These are phyloP conservation scores for Drosophila siamana DNA, from an alignment of 2,888 invertebrate species.

Conservation along the genomic window DNA sequence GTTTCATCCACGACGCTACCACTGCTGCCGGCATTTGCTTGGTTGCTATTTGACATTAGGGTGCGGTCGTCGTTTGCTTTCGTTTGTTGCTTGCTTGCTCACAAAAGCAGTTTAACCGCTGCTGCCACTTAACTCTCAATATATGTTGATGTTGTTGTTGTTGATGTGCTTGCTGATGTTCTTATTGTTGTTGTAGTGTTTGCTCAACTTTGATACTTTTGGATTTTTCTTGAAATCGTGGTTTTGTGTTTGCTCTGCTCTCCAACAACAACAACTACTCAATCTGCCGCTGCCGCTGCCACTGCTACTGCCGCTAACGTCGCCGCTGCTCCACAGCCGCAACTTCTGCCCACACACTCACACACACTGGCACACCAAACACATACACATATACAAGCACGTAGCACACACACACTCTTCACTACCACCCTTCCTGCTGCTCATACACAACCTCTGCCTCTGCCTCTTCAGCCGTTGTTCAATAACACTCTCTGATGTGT, in stretches of 20 bases:
- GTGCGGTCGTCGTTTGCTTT: conserved; percentile 69
- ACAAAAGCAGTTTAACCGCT: conserved; percentile 66
- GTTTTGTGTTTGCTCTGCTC: conserved; percentile 46
- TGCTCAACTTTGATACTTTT: conserved; percentile 39
- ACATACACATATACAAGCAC: conserved; percentile 45
- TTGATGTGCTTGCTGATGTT: conserved; percentile 30
- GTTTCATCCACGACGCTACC: conserved; percentile 77
- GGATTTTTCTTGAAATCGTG: conserved; percentile 40
- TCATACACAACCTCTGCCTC: conserved; percentile 49
- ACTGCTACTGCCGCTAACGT: conserved; percentile 35
- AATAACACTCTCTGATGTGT: conserved; percentile 62
- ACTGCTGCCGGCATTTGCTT: conserved; percentile 81
- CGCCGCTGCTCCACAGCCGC: conserved; percentile 57
- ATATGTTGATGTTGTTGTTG: conserved; percentile 17
- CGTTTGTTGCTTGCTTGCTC: conserved; percentile 28
- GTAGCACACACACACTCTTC: conserved; percentile 46
- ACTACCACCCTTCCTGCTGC: conserved; percentile 46
- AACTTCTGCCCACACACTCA: conserved; percentile 69
- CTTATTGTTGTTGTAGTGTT: conserved; percentile 36
- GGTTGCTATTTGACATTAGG: conserved; percentile 83
- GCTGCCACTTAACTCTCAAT: conserved; percentile 42
- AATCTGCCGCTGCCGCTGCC: conserved; percentile 47
- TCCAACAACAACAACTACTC: conserved; percentile 46
- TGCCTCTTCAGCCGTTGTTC: conserved; percentile 63
- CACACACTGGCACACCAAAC: conserved; percentile 44